Base-by-base conservation (phyloP, 30 jellyfish, hydroid and myxozoan species). In the Sanderia malayensis region DNA sequence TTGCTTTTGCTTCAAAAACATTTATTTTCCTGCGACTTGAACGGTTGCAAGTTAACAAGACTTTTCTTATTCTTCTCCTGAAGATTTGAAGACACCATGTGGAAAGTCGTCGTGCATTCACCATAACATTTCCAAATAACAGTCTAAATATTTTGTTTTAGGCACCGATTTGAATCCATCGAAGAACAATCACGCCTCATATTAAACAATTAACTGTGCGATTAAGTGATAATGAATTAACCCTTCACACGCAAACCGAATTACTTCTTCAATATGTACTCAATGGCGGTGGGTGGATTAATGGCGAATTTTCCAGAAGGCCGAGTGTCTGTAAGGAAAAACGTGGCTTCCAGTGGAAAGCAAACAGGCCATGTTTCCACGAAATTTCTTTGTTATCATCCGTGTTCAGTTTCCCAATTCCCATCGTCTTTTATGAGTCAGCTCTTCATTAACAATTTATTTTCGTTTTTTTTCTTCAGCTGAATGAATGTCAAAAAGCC, bases 221-320 rank as follows among this genome's bases (percentile, higher is more conserved):
- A 71, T 82, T 82, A 82, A 34, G 82, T 82, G 94, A 82, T 82
- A 49, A 71, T 53, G 86, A 57, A 70, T 82, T 82, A 82, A 65
- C 84, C 86, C 81, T 47, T 61, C 58, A 82, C 94, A 82, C 84
- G 86, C 86, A 64, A 65, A 82, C 46, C 84, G 66, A 27, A 30
- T 60, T 55, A 31, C 33, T 18, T 66, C 30, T 58, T 61, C 27
- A 44, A 28, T 65, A 55, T 78, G 89, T 78, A 78, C 82, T 52
- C 82, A 23, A 17, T 61, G 89, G 89, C 89, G 82, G 31, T 24
- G 30, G 30, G 71, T 18, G 76, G 89, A 62, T 78, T 78, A 78
- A 30, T 15, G 82, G 31, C 66, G 67, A 81, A 78, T 78, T 47
- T 74, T 60, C 66, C 61, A 67, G 24, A 44, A 26, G 21, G 25